phyloP scores from a whole-genome alignment of 2,113 vertebrate species.

The Mugil cephalus region DNA sequence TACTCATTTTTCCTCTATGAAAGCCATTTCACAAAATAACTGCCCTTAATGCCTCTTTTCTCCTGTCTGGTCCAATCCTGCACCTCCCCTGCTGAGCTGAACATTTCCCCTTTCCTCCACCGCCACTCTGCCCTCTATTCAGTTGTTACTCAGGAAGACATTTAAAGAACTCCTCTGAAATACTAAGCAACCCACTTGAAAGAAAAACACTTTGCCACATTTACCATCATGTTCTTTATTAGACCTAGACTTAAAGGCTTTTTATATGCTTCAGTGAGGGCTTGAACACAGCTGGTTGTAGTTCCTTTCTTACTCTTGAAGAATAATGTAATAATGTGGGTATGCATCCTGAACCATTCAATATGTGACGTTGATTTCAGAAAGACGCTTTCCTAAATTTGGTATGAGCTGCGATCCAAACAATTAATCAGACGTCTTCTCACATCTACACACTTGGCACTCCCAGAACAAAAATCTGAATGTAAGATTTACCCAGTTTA shows the following conservation, averaged over 20 bases:
- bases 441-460: too few species aligned
- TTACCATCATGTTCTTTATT: slow-evolving; percentile 30
- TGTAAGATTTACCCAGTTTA: too few species aligned
- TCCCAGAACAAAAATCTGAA: too few species aligned
- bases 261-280: slow-evolving; percentile 12
- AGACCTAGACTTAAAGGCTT: background rate
- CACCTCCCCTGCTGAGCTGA: slow-evolving; percentile 4
- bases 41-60: slow-evolving; percentile 52
- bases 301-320: slow-evolving; percentile 14
- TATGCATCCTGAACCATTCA: too few species aligned
- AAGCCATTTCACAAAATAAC: slow-evolving; percentile 48
- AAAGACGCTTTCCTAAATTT: too few species aligned
- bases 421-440: too few species aligned
- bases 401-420: too few species aligned
- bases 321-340: too few species aligned
- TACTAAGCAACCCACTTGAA: slow-evolving; percentile 50
- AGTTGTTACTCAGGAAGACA: slow-evolving; percentile 27
- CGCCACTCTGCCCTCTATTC: slow-evolving; percentile 19
- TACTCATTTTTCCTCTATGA: slow-evolving; percentile 55
- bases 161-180: slow-evolving; percentile 61
- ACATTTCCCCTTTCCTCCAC: slow-evolving; percentile 17
- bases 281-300: background rate
- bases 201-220: slow-evolving; percentile 14
- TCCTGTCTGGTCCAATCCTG: slow-evolving; percentile 51
- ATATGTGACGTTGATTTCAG: too few species aligned